A percentile compares a stretch with the other conserved stretches of the same genome.
phyloP scores from a whole-genome alignment of 2,113 vertebrate genomes.

The Plestiodon gilberti region DNA sequence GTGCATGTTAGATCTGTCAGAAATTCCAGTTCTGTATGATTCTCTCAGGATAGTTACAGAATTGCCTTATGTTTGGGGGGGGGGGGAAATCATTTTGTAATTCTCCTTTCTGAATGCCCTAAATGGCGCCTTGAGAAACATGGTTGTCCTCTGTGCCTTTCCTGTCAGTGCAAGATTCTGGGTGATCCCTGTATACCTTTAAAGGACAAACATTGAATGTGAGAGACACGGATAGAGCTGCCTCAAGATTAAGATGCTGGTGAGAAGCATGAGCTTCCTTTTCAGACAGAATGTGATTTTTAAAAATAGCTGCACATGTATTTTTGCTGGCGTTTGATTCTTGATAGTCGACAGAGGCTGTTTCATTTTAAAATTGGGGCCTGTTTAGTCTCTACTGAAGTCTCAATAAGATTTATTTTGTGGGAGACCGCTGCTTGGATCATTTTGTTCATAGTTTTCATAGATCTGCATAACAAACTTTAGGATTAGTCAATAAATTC shows the following conservation, averaged over 20 bases:
- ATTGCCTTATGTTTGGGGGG: background rate
- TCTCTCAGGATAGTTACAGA: background rate
- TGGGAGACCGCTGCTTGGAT: background rate
- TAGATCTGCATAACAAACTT: background rate
- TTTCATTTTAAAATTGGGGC: background rate
- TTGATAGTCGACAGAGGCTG: background rate
- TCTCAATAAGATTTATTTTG: background rate
- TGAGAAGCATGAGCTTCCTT: background rate
- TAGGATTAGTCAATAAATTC: background rate
- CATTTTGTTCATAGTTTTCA: constrained; percentile 11
- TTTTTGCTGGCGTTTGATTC: background rate
- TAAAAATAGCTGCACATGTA: background rate
- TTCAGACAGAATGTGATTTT: background rate
- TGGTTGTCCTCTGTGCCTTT: background rate
- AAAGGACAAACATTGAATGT: background rate
- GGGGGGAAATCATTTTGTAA: too few relatives aligned
- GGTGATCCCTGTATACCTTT: background rate
- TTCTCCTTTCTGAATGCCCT: background rate
- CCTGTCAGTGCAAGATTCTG: background rate
- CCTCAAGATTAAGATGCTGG: background rate
- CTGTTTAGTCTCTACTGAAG: background rate
- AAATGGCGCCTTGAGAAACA: background rate
- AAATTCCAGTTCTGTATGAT: background rate
- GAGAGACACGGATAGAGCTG: background rate
- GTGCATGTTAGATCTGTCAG: background rate